A percentile compares a stretch with the other conserved stretches of the same genome.
These are phyloP conservation scores for Galaxea fascicularis DNA, from an alignment of 92 coral and sea anemone genomes.

Conservation along the genomic window DNA sequence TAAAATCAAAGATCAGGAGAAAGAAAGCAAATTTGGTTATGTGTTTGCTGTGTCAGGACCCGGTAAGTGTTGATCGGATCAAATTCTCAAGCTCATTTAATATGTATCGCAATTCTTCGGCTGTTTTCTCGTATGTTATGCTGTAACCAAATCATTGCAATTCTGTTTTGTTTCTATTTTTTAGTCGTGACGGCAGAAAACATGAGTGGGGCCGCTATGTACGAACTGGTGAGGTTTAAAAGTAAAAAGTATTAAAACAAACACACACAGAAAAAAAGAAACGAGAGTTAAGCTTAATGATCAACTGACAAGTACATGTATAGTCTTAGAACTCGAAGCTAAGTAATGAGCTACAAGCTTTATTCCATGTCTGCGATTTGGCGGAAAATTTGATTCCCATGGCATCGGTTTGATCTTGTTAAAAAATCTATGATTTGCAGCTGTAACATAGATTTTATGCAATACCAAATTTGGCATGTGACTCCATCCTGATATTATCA, in stretches of 20 bases:
- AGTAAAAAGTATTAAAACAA: not conserved
- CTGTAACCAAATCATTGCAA: not conserved
- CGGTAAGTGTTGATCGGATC: slow-evolving; percentile 62
- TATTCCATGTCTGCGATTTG: not conserved
- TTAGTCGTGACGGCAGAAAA: slow-evolving; percentile 97
- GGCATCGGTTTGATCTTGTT: not conserved
- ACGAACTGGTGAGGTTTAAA: slow-evolving; percentile 84
- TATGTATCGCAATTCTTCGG: slow-evolving; percentile 38
- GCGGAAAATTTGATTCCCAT: not conserved
- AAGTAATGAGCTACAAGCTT: not conserved
- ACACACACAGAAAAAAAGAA: too few species aligned
- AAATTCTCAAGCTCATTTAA: not conserved
- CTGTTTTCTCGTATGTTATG: slow-evolving; percentile 9
- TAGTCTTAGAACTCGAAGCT: not conserved
- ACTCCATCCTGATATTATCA: too few species aligned
- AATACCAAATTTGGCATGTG: too few species aligned
- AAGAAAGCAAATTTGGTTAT: slow-evolving; percentile 87
- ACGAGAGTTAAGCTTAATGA: not conserved
- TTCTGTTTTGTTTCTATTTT: slow-evolving; percentile 26
- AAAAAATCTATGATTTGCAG: too few species aligned
- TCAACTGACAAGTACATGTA: slow-evolving; percentile 16
- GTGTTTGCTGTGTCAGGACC: slow-evolving; percentile 99
- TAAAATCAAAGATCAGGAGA: slow-evolving; percentile 89
- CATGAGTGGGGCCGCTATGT: slow-evolving; percentile 99
- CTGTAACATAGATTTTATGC: too few species aligned